These are phyloP conservation scores for Tadarida brasiliensis DNA, from an alignment of 2,797 vertebrate genomes.

Conservation along the genomic window DNA sequence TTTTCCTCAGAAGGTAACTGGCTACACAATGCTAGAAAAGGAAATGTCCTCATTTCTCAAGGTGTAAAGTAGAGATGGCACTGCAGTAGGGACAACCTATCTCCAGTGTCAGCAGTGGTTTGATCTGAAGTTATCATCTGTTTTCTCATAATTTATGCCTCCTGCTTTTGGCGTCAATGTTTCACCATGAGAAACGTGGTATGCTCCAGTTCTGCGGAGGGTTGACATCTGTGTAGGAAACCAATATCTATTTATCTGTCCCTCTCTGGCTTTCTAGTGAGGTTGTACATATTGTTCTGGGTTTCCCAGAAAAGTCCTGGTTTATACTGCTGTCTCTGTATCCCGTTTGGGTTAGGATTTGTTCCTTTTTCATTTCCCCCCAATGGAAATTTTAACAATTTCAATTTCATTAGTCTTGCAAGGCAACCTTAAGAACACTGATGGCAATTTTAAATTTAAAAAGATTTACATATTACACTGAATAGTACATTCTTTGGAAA, in stretches of 20 bases:
- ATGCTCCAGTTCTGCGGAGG: neutral
- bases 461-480: constrained; percentile 2
- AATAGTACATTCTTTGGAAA: constrained; percentile 33
- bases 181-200: constrained; percentile 53
- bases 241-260: neutral
- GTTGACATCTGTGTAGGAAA: constrained; percentile 43
- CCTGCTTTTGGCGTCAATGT: neutral
- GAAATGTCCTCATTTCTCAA: neutral
- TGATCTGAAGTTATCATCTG: neutral
- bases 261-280: constrained; percentile 17
- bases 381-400: constrained; percentile 10
- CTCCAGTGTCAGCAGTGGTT: neutral
- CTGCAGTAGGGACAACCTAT: neutral
- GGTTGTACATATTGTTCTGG: neutral
- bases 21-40: neutral
- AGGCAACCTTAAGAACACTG: neutral
- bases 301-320: constrained; percentile 11
- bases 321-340: neutral
- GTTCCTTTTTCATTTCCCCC: constrained; percentile 9
- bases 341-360: neutral
- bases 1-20: neutral
- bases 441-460: constrained; percentile 39
- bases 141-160: constrained; percentile 38
- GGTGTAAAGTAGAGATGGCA: neutral
- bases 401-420: constrained; percentile 33